Evolutionary conservation across 2,797 vertebrate species (phyloP), one percentile per base, ranked within the genome.

Genomic region (Danio kyathit): DNA sequence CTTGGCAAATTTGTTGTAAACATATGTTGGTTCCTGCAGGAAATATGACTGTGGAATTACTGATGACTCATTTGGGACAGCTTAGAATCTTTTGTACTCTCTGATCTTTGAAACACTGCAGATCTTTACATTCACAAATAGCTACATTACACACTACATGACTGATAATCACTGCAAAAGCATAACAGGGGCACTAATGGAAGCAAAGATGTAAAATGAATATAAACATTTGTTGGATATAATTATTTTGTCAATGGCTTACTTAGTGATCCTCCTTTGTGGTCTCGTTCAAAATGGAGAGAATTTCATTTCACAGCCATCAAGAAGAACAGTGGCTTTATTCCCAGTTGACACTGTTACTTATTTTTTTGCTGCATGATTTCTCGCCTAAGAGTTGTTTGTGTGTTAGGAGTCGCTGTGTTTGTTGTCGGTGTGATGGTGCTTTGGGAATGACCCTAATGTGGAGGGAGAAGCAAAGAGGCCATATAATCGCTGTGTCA

Each of bases 201-300:
- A 49, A 63, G 51, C 60, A 54, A 76, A 74, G 71, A 83, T 69
- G 78, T 4, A 46, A 43, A 76, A 82, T 13, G 9, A 80, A 46
- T 81, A 64, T n/a, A 69, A 69, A 60, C 76, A 81, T 71, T 87
- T 85, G 83, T 73, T 3, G 81, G 80, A 88, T 78, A 69, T 75
- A 90, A 89, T 91, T 90, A 90, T 83, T 87, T 88, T 74, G 79
- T 86, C 86, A 89, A 86, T 74, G 82, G 80, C 87, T 88, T 89
- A 88, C 84, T 91, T 86, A 83, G 85, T 89, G 88, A 91, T 87
- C 86, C 72, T 86, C 73, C 88, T 90, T 88, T 29, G 72, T 1
- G 83, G 82, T 82, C 43, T 79, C 60, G 86, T 87, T 87, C 51
- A 84, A 69, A 77, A 87, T 63, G 60, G 82, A 90, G 84, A 71